Percentiles rank a stretch among this genome's conserved stretches.
Evolutionary conservation across 2,113 vertebrate species (phyloP).

Genomic region (Sterrhoptilus dennistouni): DNA sequence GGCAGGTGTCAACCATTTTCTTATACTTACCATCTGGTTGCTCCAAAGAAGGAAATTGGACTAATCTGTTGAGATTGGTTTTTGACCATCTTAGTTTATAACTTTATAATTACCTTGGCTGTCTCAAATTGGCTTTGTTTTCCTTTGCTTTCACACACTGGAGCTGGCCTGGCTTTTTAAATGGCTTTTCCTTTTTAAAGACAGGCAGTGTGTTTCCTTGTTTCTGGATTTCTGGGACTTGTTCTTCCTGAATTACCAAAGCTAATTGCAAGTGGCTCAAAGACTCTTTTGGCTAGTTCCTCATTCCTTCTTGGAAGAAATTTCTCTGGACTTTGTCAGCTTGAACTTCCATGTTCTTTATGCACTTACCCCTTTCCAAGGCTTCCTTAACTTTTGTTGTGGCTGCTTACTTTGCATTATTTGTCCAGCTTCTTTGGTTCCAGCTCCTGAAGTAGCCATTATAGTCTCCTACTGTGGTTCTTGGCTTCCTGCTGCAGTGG

Average conservation of each 20-base stretch:
- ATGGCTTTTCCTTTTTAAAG: not conserved
- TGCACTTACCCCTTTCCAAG: accelerated
- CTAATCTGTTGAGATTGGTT: not conserved
- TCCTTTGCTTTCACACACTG: not conserved
- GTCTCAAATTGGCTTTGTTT: not conserved
- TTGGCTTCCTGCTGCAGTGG: not conserved
- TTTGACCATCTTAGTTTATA: not conserved
- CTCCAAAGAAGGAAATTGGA: not conserved
- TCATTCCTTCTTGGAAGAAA: not conserved
- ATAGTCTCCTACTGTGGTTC: not conserved
- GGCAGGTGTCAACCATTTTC: not conserved
- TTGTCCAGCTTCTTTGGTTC: not conserved
- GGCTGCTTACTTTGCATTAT: not conserved
- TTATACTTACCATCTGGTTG: not conserved
- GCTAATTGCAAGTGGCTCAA: not conserved
- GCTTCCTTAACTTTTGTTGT: not conserved
- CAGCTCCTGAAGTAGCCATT: not conserved
- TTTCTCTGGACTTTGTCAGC: not conserved
- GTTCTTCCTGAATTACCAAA: not conserved
- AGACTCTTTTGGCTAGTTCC: not conserved
- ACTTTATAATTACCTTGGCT: not conserved
- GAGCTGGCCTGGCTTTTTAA: not conserved
- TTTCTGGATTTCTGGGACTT: not conserved
- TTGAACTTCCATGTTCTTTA: not conserved
- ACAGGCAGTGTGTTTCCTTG: not conserved